Conservation (phyloP, 2,113 vertebrate genomes). For the Pedionomus torquatus region DNA sequence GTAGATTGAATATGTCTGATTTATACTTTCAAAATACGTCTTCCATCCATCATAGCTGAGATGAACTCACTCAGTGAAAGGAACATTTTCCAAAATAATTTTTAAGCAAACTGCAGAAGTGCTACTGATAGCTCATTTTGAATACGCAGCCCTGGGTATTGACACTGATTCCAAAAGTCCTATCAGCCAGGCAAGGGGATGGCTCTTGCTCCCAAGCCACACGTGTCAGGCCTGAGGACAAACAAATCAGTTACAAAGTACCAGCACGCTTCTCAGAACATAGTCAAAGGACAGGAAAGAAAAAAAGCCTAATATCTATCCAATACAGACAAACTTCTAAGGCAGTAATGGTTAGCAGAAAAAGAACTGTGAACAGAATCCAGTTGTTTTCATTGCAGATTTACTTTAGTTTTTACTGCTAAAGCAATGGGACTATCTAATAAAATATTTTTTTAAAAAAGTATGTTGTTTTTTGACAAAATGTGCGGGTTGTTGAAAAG, state of each 20-base stretch:
- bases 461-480: not conserved
- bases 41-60: not conserved
- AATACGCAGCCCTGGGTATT: not conserved
- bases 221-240: not conserved
- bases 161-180: not conserved
- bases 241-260: not conserved
- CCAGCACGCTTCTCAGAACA: not conserved
- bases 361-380: not conserved
- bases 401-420: not conserved
- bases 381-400: not conserved
- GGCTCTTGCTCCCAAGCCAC: accelerated
- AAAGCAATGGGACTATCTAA: not conserved
- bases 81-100: not conserved
- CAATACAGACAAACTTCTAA: not conserved
- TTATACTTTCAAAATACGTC: not conserved
- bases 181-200: accelerated
- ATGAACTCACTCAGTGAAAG: not conserved
- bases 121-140: not conserved
- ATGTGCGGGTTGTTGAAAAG: not conserved
- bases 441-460: not conserved
- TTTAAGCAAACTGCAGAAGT: not conserved
- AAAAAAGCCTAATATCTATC: not conserved
- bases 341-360: not conserved
- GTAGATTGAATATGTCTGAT: not conserved
- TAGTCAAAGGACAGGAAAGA: not conserved